Evolutionary conservation across 1,140 invertebrate genomes (phyloP), one percentile per base, ranked within the genome.

Genomic region (Neoseiulus cucumeris): DNA sequence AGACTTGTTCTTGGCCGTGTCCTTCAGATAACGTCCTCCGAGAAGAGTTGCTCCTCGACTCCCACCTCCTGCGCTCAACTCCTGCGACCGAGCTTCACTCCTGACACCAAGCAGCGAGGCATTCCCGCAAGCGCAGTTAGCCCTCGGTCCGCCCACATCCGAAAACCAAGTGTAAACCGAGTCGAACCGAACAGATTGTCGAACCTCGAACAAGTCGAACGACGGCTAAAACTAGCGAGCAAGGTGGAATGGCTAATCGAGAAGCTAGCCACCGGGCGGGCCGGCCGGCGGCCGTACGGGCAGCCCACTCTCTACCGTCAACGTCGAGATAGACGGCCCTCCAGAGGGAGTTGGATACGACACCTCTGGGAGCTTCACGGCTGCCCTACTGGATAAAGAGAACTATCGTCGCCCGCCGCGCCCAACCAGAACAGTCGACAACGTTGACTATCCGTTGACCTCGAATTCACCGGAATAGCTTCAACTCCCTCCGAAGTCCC

Each of bases 241-340:
- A 25, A 59, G 51, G 22, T 59, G 33, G 51, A 59, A 59, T 25
- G 51, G 51, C 51, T 59, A 59, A 59, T 59, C 51, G 51, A 59
- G 51, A 14, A 25, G 33, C 51, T 33, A 25, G 25, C 51, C 14
- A 25, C n/a, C 51, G 14, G 22, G 51, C 33, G 14, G 2, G 51
- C 51, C 17, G 33, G 4, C 33, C 33, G 33, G 4, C 33, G 33
- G 33, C 33, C 33, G 33, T 6, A 39, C 33, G 33, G 33, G 9
- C 33, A 39, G 33, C 33, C 33, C 33, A 39, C 33, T 39, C 33
- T 39, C 33, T 59, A 25, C 51, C 14, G 14, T 59, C 51, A 33
- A 59, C 25, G 51, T 59, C 33, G 51, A 59, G 51, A 59, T 59
- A 59, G 51, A 59, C 51, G 51, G 33, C 51, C 22, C 51, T 33